Evolutionary conservation across 2,113 vertebrate species (phyloP).

Genomic region (Halcyon senegalensis): DNA sequence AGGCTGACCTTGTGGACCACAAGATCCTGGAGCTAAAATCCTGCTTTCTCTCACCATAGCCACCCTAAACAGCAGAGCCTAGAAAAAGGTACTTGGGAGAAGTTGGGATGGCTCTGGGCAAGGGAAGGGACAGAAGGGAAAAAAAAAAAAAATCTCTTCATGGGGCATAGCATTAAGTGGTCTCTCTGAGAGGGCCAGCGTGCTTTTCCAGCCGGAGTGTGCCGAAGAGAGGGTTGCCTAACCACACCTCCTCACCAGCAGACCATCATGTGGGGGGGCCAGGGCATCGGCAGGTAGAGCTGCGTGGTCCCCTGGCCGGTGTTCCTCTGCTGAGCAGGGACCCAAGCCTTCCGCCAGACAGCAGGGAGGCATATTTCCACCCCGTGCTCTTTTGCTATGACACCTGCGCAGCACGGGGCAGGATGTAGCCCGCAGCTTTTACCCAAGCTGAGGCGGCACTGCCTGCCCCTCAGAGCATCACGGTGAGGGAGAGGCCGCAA

Average conservation of each 20-base stretch:
- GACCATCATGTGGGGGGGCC: neutral
- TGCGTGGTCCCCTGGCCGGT: fast-evolving
- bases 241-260: neutral
- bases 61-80: neutral
- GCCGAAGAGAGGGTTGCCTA: neutral
- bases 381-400: neutral
- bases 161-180: fast-evolving
- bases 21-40: neutral
- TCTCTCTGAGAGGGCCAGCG: neutral
- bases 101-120: neutral
- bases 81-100: fast-evolving
- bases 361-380: neutral
- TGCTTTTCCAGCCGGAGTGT: neutral
- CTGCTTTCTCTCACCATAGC: fast-evolving
- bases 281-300: neutral
- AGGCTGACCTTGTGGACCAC: neutral
- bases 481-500: neutral
- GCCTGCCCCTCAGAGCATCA: neutral
- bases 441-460: fast-evolving
- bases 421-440: neutral
- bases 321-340: fast-evolving
- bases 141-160: neutral
- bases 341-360: neutral
- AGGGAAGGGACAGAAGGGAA: neutral
- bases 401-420: fast-evolving